Evolutionary conservation across 2,888 invertebrate genomes (phyloP).

Genomic region (Euspilapteryx auroguttella): DNA sequence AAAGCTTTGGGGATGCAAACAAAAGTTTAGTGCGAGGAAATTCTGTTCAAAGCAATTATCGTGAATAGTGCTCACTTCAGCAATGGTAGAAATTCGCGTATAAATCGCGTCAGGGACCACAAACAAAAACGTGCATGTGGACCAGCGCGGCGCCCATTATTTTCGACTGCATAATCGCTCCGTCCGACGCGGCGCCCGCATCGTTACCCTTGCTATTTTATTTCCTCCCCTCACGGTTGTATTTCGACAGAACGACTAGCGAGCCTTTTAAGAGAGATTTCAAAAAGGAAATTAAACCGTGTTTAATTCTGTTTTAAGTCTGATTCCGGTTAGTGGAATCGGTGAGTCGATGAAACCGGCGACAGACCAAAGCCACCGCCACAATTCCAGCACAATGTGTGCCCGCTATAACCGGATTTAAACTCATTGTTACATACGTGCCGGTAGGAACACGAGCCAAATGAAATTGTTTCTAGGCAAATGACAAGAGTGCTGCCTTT

Average conservation of each 20-base stretch:
- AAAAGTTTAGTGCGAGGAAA: constrained; percentile 17
- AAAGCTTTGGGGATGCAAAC: not conserved
- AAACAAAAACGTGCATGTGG: constrained; percentile 62
- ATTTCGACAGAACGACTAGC: constrained; percentile 50
- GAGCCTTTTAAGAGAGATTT: constrained; percentile 36
- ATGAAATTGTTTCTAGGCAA: constrained; percentile 18
- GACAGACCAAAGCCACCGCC: constrained; percentile 54
- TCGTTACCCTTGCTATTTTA: constrained; percentile 58
- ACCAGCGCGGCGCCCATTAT: constrained; percentile 49
- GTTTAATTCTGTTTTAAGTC: constrained; percentile 56
- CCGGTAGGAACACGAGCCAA: constrained; percentile 37
- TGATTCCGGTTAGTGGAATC: constrained; percentile 44
- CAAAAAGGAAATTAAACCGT: constrained; percentile 53
- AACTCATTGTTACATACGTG: constrained; percentile 52
- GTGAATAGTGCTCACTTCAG: constrained; percentile 57
- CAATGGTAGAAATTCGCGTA: constrained; percentile 55
- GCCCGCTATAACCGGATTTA: constrained; percentile 57
- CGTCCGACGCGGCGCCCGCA: constrained; percentile 60
- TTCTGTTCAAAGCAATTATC: constrained; percentile 56
- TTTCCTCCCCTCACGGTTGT: constrained; percentile 54
- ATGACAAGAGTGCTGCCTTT: not conserved
- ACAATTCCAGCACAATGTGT: constrained; percentile 54
- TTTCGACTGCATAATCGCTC: constrained; percentile 62
- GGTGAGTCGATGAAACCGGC: constrained; percentile 38
- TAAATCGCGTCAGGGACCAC: constrained; percentile 62